These are phyloP conservation scores for Drosophila mettleri DNA, from an alignment of 2,888 invertebrate species.

Conservation along the genomic window DNA sequence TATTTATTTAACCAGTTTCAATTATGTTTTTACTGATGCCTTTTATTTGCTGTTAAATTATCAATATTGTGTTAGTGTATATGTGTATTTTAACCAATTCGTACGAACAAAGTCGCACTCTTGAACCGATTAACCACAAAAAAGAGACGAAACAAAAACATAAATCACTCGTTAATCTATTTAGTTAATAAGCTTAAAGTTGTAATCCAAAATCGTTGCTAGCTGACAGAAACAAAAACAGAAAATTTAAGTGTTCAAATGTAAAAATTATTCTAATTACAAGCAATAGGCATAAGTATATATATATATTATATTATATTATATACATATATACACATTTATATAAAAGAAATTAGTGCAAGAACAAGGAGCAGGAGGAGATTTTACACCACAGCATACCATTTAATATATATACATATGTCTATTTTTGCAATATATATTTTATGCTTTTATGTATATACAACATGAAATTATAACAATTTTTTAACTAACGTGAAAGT, in stretches of 20 bases:
- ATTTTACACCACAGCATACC: constrained; percentile 61
- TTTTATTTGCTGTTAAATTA: constrained; percentile 65
- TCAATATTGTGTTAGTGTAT: constrained; percentile 55
- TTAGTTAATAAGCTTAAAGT: constrained; percentile 50
- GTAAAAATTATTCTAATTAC: constrained; percentile 73
- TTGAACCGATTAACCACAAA: constrained; percentile 57
- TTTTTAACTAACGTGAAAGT: constrained; percentile 64
- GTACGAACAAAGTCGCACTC: constrained; percentile 64
- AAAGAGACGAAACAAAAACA: background rate
- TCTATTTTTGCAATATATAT: constrained; percentile 75
- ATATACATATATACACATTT: constrained; percentile 33
- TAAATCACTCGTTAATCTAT: constrained; percentile 50
- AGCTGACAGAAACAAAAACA: constrained; percentile 48
- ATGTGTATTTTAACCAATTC: constrained; percentile 55
- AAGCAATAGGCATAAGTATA: constrained; percentile 58
- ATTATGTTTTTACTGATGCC: constrained; percentile 40
- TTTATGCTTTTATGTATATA: constrained; percentile 74
- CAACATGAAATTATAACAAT: constrained; percentile 54
- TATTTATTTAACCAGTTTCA: constrained; percentile 66
- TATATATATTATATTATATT: constrained; percentile 26
- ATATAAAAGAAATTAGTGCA: constrained; percentile 22
- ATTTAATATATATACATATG: constrained; percentile 46
- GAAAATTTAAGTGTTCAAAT: constrained; percentile 73
- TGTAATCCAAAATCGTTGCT: constrained; percentile 48
- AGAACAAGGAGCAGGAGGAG: constrained; percentile 20